A percentile compares a stretch with the other conserved stretches of the same genome.
Conservation (phyloP, 2,888 invertebrate genomes). For the Aricia artaxerxes region DNA sequence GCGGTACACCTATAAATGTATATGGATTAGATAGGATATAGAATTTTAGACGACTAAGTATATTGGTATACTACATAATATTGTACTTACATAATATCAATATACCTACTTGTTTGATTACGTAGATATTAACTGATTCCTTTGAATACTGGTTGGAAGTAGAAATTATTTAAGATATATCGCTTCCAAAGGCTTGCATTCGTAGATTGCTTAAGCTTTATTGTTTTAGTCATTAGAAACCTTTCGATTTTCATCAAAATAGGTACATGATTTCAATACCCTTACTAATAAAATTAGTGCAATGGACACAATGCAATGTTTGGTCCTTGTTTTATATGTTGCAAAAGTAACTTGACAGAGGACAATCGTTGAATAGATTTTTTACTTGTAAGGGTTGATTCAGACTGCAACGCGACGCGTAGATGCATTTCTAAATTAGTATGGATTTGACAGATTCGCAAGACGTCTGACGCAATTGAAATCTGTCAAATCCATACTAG, state of each 20-base stretch:
- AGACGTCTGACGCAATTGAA: no score
- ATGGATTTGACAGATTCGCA: no score
- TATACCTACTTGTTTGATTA: neutral
- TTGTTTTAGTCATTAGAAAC: constrained; percentile 9
- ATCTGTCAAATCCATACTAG: no score
- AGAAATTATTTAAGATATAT: constrained; percentile 37
- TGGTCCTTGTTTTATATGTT: no score
- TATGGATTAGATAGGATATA: neutral
- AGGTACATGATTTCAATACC: neutral
- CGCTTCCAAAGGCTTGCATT: constrained; percentile 42
- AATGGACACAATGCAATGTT: no score
- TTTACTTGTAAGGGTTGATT: neutral
- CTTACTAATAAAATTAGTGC: no score
- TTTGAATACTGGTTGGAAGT: constrained; percentile 42
- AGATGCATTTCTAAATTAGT: no score
- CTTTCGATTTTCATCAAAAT: constrained; percentile 8
- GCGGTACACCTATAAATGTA: constrained; percentile 34
- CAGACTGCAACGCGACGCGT: no score
- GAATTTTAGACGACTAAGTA: neutral
- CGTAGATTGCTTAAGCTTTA: constrained; percentile 31
- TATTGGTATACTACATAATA: neutral
- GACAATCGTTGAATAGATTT: neutral
- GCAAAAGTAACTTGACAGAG: neutral
- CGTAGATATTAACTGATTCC: constrained; percentile 38
- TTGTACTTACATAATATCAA: neutral